Evolutionary conservation across 2,797 vertebrate genomes (phyloP), one percentile per base, ranked within the genome.

Genomic region (Oreochromis grahami): DNA sequence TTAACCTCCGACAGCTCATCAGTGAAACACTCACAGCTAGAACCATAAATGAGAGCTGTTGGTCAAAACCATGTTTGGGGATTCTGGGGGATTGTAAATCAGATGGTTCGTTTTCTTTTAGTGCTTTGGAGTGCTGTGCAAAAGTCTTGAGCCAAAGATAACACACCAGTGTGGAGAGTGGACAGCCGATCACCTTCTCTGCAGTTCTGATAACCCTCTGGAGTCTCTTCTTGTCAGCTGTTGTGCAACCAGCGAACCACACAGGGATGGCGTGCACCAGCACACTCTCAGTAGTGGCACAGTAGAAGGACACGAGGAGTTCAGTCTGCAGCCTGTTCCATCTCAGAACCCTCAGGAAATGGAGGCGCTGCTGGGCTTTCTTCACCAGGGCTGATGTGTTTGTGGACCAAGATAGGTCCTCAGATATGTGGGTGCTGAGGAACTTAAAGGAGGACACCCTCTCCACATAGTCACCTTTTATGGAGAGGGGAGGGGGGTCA

Each of bases 201-300:
- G 19, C 2, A 52, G 0, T 21, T 21, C n/a, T 52, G 51, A 21
- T 52, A n/a, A 52, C n/a, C 0, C 0, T 52, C 5, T 52, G 10
- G 11, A 52, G n/a, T 2, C 10, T 12, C 51, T 21, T 52, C 19
- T 52, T 52, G 2, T 52, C 19, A 11, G 51, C 51, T 52, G 51
- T 21, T 21, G 51, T 52, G 5, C 9, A 11, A 21, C 50, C 1
- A 51, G 50, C 9, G 5, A 3, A 52, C 5, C 19, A 3, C 19
- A 52, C 0, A 3, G 9, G 3, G 19, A 1, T 2, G 50, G 50
- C 19, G 3, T 52, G 50, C 50, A 6, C 19, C 9, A 52, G 50
- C 50, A 52, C 3, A 0, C n/a, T 3, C 19, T 52, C 5, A 0
- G 21, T 11, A 3, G n/a, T 0, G 10, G 10, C 0, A 51, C 3